Base-by-base conservation (phyloP, 2,888 invertebrate genomes). In the Sinodicranocentrus sp. region DNA sequence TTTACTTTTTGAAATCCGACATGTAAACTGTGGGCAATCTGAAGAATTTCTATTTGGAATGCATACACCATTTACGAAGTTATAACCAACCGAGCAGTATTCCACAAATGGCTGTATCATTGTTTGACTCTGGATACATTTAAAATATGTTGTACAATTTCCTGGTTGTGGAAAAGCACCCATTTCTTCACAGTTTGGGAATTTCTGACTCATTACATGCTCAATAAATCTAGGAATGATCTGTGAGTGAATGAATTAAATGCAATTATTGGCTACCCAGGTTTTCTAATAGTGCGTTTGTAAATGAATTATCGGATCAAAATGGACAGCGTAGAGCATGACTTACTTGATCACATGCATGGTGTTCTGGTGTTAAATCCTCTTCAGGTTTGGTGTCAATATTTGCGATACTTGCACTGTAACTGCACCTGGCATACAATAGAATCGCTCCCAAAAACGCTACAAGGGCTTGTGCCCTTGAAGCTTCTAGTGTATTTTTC, bases 11-110 rank as follows among this genome's bases (percentile, higher is more conserved):
- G 83, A 72, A 72, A 77, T 83, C 17, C 73, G 33, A 10, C 86
- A 86, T 1, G 80, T 80, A 57, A 61, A 85, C 25, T 86, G 86
- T 1, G 84, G 85, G 59, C 86, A 86, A 28, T 86, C 86, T 13
- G 84, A 76, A 2, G 78, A 65, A 44, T 86, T 84, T 1, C n/a
- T 44, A 39, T 79, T 85, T 15, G 75, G 78, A 52, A 85, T 23
- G 52, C 86, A 86, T n/a, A 48, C 78, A 1, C 52, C 48, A 15
- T 68, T 44, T 17, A 80, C 76, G 26, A 86, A 86, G 28, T 65
- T 85, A 43, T 86, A 86, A 0, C 86, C 86, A 1, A 43, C 68
- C 1, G 77, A 59, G 52, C 86, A 86, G 17, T 82, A 84, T 17
- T 86, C 86, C 17, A 85, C n/a, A 23, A 79, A 67, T 6, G 85